These are phyloP conservation scores for Himalopsyche phryganea DNA, from an alignment of 1,140 invertebrate genomes.

Conservation along the genomic window DNA sequence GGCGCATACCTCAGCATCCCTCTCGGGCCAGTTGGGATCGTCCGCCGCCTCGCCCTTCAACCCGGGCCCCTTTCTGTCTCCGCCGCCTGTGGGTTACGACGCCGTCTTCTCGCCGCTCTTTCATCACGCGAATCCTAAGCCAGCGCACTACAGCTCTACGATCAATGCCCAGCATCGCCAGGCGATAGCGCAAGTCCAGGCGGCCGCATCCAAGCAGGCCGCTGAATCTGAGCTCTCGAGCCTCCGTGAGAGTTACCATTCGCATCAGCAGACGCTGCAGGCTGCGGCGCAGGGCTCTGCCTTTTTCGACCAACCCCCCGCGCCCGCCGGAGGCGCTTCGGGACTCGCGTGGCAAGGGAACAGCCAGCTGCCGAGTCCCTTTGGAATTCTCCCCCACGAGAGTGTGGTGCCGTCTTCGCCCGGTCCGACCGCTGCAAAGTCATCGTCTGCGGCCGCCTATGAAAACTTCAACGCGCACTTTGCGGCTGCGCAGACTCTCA, in stretches of 20 bases:
- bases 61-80: conserved; percentile 65
- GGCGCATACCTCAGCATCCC: conserved; percentile 58
- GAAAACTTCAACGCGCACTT: conserved; percentile 68
- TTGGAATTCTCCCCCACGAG: conserved; percentile 74
- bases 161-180: conserved; percentile 58
- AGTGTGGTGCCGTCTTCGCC: conserved; percentile 67
- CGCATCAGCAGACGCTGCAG: conserved; percentile 49
- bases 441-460: conserved; percentile 51
- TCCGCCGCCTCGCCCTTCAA: conserved; percentile 62
- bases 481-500: conserved; percentile 58
- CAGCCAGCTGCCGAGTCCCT: conserved; percentile 64
- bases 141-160: conserved; percentile 58
- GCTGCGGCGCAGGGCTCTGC: conserved; percentile 49
- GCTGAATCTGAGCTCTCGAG: conserved; percentile 57
- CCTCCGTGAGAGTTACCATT: conserved; percentile 57
- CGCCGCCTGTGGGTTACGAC: conserved; percentile 67
- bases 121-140: conserved; percentile 65
- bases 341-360: conserved; percentile 64
- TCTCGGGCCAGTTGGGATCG: conserved; percentile 56
- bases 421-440: conserved; percentile 56
- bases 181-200: conserved; percentile 52
- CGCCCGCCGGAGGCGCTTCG: conserved; percentile 51
- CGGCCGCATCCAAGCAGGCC: conserved; percentile 53
- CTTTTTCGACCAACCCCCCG: conserved; percentile 63
- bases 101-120: conserved; percentile 68